Evolutionary conservation across 2,797 vertebrate species (phyloP).

Genomic region (Sternarchorhynchus goeldii): DNA sequence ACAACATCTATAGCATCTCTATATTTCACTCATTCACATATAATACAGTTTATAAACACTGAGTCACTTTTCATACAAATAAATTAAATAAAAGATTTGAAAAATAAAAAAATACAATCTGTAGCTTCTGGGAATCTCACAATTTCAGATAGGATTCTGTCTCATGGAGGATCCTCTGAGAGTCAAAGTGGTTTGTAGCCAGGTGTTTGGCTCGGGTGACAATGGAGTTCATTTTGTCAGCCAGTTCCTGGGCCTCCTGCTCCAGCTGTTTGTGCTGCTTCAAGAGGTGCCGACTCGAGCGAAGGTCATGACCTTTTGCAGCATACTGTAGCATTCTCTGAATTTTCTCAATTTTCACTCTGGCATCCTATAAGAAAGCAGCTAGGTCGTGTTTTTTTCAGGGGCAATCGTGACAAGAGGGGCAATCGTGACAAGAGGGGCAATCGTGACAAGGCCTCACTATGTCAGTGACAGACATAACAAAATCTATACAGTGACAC

Average conservation of each 20-base stretch:
- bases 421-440: too few species aligned
- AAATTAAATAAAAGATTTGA: not conserved
- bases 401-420: too few species aligned
- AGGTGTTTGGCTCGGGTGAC: constrained; percentile 75
- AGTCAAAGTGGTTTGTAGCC: constrained; percentile 83
- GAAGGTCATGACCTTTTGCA: constrained; percentile 79
- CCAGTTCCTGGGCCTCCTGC: constrained; percentile 79
- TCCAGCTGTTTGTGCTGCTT: constrained; percentile 83
- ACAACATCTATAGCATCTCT: not conserved
- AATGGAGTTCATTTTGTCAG: constrained; percentile 84
- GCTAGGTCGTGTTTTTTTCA: not conserved
- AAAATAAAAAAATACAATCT: constrained; percentile 4
- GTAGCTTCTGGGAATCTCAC: constrained; percentile 61
- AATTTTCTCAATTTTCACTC: constrained; percentile 83
- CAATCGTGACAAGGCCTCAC: too few species aligned
- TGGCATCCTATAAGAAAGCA: constrained; percentile 77
- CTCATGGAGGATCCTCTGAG: constrained; percentile 79
- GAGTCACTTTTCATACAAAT: not conserved
- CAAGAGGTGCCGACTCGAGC: constrained; percentile 79
- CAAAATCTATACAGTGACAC: too few species aligned
- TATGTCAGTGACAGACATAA: too few species aligned
- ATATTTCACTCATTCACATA: too few species aligned
- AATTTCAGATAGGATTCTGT: constrained; percentile 81
- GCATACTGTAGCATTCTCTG: constrained; percentile 79
- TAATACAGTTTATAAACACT: too few species aligned